Base-by-base conservation (phyloP, 2,113 vertebrate species). In the Pungitius pungitius region DNA sequence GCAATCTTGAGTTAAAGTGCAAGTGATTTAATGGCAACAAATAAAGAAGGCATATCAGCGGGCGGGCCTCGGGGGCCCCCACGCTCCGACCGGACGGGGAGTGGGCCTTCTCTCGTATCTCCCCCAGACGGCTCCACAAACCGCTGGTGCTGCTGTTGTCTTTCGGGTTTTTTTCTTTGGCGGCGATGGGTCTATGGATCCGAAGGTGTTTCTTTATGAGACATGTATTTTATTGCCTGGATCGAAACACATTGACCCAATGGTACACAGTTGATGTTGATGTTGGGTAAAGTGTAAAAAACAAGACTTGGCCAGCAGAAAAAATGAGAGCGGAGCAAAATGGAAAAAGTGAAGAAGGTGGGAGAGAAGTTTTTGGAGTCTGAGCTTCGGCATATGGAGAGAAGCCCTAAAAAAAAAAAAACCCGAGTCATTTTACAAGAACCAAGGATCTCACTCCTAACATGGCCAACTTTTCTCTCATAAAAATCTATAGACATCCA, bases 11-110 rank as follows among this genome's bases (percentile, higher is more conserved):
- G 86, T 82, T 82, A 90, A 93, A 93, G 92, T 93, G 92, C 92
- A 91, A 92, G 92, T 92, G 90, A 94, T 93, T 89, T 95, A 94
- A 96, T 95, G 92, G 94, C 92, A 94, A 94, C 93, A 95, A 95
- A 95, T 95, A 95, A 86, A 88, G 93, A 92, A 94, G 95, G 94
- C 93, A 90, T 94, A 94, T 85, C 85, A 82, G 85, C 69, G 65
- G 83, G 88, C 84, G 77, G n/a, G 78, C 75, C 68, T 35, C 14
- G 64, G 71, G n/a, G n/a, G 69, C 45, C 84, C 87, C 45, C 84
- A 85, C 45, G 84, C 87, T 88, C 89, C 1, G 84, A 71, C 81
- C 61, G 67, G 88, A 94, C 93, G 93, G 90, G 92, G 91, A 91
- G 90, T 78, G 84, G 92, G 87, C 92, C 94, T 91, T 90, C 93